These are phyloP conservation scores for Tipula unca DNA, from an alignment of 2,888 invertebrate genomes.

Conservation along the genomic window DNA sequence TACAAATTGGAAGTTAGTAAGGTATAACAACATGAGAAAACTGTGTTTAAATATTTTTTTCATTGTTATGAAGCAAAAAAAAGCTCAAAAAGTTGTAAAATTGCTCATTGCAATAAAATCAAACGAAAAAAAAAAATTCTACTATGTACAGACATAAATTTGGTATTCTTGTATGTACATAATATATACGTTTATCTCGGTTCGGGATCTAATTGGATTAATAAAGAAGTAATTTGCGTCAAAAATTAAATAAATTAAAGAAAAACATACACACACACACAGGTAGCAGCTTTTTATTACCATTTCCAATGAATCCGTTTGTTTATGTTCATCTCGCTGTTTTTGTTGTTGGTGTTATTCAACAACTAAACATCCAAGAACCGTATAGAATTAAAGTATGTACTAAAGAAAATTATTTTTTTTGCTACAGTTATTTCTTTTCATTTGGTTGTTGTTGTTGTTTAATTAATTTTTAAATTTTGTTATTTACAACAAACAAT, in stretches of 20 bases:
- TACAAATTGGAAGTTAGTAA: not conserved
- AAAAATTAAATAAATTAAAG: not conserved
- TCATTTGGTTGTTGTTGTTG: not conserved
- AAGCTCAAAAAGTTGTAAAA: not conserved
- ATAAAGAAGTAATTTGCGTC: not conserved
- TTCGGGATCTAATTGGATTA: not conserved
- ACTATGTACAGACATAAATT: not conserved
- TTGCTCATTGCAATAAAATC: not conserved
- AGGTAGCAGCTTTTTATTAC: not conserved
- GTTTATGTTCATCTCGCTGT: not conserved
- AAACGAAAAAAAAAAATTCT: not conserved
- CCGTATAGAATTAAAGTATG: not conserved
- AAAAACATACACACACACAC: not conserved
- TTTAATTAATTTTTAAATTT: not conserved
- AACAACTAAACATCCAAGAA: not conserved
- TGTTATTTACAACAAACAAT: not conserved
- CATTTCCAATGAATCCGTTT: not conserved
- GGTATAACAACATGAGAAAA: not conserved
- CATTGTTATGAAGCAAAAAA: too few relatives aligned
- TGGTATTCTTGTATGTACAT: not conserved
- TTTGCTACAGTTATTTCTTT: not conserved
- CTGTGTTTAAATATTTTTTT: too few relatives aligned
- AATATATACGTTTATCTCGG: not conserved
- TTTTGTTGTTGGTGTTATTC: not conserved
- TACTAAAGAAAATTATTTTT: not conserved